Percentiles rank a stretch among this genome's conserved stretches.
These are phyloP conservation scores for Euura saliciscinereae DNA, from an alignment of 1,140 invertebrate genomes.

Conservation along the genomic window DNA sequence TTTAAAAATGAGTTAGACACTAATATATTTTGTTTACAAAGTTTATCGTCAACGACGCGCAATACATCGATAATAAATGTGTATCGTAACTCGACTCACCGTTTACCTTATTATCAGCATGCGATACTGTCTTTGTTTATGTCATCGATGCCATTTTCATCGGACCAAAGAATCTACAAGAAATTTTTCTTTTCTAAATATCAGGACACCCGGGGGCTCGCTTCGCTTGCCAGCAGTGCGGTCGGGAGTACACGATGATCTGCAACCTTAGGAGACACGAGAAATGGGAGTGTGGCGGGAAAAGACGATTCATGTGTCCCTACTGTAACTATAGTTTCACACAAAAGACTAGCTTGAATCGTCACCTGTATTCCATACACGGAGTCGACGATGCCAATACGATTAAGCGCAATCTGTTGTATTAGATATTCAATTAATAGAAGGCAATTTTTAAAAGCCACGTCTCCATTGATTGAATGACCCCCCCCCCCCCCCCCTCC, in stretches of 20 bases:
- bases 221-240: conserved; percentile 42
- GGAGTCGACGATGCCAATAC: conserved; percentile 30
- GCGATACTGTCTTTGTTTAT: too few relatives aligned
- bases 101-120: too few relatives aligned
- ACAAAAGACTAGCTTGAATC: conserved; percentile 50
- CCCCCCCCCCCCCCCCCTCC: background rate
- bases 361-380: conserved; percentile 40
- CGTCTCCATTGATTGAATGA: background rate
- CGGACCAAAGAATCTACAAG: too few relatives aligned
- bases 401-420: conserved; percentile 22
- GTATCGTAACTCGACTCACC: too few relatives aligned
- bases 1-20: background rate
- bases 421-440: conserved; percentile 7
- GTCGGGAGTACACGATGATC: conserved; percentile 43
- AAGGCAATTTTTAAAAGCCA: background rate
- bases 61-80: too few relatives aligned
- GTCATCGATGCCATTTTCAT: too few relatives aligned
- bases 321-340: conserved; percentile 50
- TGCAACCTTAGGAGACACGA: conserved; percentile 48
- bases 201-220: conserved; percentile 21
- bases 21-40: conserved; percentile 4
- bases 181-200: background rate
- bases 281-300: conserved; percentile 53
- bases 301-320: conserved; percentile 45
- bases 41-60: background rate